Conservation (phyloP, 92 coral and sea anemone species). For the Bergia puertoricense region DNA sequence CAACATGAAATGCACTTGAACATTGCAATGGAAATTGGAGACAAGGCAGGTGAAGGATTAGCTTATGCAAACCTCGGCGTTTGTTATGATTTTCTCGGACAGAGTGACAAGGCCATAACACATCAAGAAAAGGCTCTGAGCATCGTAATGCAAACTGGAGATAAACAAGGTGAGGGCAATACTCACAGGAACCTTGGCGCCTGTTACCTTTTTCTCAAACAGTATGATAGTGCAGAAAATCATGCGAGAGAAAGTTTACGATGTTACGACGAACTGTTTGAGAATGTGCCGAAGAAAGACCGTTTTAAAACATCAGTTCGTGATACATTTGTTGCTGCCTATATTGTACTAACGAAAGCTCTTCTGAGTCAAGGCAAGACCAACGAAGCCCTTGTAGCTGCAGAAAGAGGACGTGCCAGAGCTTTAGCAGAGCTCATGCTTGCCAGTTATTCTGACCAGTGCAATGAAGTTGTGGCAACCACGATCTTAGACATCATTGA, state of each 20-base stretch:
- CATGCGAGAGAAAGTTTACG: neutral
- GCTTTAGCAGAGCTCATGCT: too few relatives aligned
- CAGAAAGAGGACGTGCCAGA: too few relatives aligned
- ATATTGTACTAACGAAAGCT: neutral
- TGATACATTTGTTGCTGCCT: neutral
- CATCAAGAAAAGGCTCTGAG: neutral
- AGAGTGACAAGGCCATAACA: too few relatives aligned
- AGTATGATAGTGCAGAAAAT: neutral
- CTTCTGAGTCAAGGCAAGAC: neutral
- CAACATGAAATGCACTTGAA: too few relatives aligned
- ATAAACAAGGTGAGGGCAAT: slow-evolving; percentile 1
- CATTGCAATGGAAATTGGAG: too few relatives aligned
- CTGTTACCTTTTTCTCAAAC: too few relatives aligned
- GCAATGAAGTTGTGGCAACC: too few relatives aligned
- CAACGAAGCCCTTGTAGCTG: neutral
- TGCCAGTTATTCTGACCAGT: too few relatives aligned
- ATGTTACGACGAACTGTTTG: slow-evolving; percentile 13
- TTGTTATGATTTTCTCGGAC: too few relatives aligned
- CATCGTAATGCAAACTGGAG: neutral
- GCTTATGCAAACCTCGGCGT: too few relatives aligned
- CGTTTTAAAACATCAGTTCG: neutral
- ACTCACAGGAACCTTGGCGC: slow-evolving; percentile 1
- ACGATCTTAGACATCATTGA: too few relatives aligned
- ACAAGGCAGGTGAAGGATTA: too few relatives aligned
- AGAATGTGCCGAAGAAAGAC: slow-evolving; percentile 7